Evolutionary conservation across 2,888 invertebrate species (phyloP), one percentile per base, ranked within the genome.

Genomic region (Meloe dianella): DNA sequence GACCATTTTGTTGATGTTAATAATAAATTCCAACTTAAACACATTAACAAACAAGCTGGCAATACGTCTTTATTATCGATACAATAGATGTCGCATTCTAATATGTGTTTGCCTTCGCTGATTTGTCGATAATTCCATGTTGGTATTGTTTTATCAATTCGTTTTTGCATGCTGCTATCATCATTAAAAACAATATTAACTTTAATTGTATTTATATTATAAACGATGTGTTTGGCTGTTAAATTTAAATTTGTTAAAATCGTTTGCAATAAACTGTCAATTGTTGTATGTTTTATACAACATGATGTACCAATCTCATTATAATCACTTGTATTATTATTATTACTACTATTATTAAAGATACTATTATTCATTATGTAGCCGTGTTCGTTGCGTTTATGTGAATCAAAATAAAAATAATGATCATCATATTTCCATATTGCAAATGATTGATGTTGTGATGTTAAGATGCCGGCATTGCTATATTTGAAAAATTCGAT

Each of bases 351-450:
- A 35, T 62, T 27, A 22, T 32, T 12, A 12, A n/a, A n/a, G n/a
- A 10, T 10, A 32, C 12, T 2, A 32, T n/a, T 6, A 2, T n/a
- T 17, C 0, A 41, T 17, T n/a, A 54, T 4, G 38, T 14, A 17
- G 63, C 90, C 90, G 22, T 86, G 83, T 12, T 87, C 86, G 71
- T 88, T 86, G 62, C 88, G 87, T 0, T 86, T 86, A 22, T 88
- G 87, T 0, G 90, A 88, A 72, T 90, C 89, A 60, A 88, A 89
- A 75, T 87, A 84, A 71, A 87, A 87, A 58, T 83, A 84, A 2
- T 84, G 77, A 0, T 85, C 85, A 0, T 85, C 81, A 0, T 83
- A 80, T 63, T 81, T 84, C 89, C 89, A 90, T 2, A 90, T 81
- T 0, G 87, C 89, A 0, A 86, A 78, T 0, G 90, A 87, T 0